phyloP scores from a whole-genome alignment of 2,888 invertebrate species.

The Laspeyria flexula region DNA sequence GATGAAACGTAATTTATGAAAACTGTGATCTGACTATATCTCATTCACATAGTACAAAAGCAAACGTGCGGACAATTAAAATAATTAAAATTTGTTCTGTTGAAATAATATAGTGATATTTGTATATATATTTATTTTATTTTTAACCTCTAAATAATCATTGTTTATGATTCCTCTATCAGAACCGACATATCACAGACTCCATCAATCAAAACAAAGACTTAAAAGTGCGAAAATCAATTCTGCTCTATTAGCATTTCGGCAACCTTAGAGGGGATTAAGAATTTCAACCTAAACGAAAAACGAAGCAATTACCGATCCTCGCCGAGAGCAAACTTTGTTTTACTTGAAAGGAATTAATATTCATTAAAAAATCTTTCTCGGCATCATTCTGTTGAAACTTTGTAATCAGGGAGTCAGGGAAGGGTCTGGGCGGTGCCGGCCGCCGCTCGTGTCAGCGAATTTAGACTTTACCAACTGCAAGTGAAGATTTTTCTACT shows the following conservation, averaged over 20 bases:
- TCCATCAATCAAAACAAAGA: slow-evolving; percentile 47
- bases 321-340: slow-evolving; percentile 78
- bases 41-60: too few relatives aligned
- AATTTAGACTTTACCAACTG: slow-evolving; percentile 72
- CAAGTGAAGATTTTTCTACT: slow-evolving; percentile 68
- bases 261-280: slow-evolving; percentile 63
- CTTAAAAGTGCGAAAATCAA: slow-evolving; percentile 44
- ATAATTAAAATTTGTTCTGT: too few relatives aligned
- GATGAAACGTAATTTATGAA: too few relatives aligned
- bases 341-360: slow-evolving; percentile 81
- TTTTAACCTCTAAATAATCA: too few relatives aligned
- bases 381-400: slow-evolving; percentile 78
- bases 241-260: slow-evolving; percentile 55
- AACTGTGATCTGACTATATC: too few relatives aligned
- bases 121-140: too few relatives aligned
- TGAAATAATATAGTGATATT: too few relatives aligned
- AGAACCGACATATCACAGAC: slow-evolving; percentile 38
- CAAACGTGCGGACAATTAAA: too few relatives aligned
- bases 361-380: slow-evolving; percentile 85
- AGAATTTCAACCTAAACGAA: slow-evolving; percentile 66
- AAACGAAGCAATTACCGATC: slow-evolving; percentile 80
- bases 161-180: too few relatives aligned
- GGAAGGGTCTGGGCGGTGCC: slow-evolving; percentile 36
- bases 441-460: slow-evolving; percentile 63
- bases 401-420: slow-evolving; percentile 80